Conservation (phyloP, 2,113 vertebrate genomes). For the Cariama cristata region DNA sequence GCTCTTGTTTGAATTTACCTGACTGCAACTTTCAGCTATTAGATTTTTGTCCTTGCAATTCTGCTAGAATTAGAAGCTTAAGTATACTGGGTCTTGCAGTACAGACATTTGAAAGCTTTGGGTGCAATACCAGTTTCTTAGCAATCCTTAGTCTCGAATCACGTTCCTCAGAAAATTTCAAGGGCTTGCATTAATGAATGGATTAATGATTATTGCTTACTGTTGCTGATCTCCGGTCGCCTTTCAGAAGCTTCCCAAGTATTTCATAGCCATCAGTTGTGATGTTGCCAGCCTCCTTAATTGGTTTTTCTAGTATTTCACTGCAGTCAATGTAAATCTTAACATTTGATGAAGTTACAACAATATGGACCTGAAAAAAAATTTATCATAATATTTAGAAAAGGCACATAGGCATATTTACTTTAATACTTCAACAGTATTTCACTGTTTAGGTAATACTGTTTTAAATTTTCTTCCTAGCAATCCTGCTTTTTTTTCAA, state of each 20-base stretch:
- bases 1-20: not conserved
- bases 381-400: not conserved
- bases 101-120: not conserved
- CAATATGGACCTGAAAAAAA: conserved; percentile 87
- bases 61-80: not conserved
- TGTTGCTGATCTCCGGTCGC: conserved; percentile 87
- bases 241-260: conserved; percentile 91
- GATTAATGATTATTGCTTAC: conserved; percentile 79
- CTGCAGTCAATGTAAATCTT: conserved; percentile 94
- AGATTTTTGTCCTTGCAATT: not conserved
- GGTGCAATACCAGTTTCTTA: not conserved
- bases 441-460: not conserved
- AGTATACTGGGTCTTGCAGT: not conserved
- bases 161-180: not conserved
- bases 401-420: not conserved
- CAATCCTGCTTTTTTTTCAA: not conserved
- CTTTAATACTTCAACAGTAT: not conserved
- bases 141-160: not conserved
- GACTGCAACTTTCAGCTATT: not conserved
- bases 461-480: not conserved
- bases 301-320: conserved; percentile 87
- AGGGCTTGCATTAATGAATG: not conserved
- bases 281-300: conserved; percentile 89
- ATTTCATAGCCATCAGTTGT: conserved; percentile 94
- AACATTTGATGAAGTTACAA: conserved; percentile 89